Conservation (phyloP, 2,888 invertebrate species). For the Cataglyphis albicans region DNA sequence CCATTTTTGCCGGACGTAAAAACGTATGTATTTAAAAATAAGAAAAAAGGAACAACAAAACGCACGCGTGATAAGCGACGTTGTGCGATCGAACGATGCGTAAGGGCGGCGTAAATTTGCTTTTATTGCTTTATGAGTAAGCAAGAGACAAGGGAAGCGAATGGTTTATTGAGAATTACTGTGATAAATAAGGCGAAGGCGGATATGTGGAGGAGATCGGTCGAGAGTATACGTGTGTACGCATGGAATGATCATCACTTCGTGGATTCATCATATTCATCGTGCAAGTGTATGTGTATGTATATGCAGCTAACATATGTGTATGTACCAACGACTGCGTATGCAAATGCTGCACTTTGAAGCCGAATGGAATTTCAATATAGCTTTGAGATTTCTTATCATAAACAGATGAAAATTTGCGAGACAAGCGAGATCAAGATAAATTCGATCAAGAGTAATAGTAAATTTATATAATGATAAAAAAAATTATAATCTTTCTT, state of each 20-base stretch:
- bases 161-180: slow-evolving; percentile 83
- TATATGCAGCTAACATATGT: neutral
- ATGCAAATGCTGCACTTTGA: slow-evolving; percentile 68
- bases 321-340: slow-evolving; percentile 53
- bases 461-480: neutral
- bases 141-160: slow-evolving; percentile 77
- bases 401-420: slow-evolving; percentile 66
- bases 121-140: slow-evolving; percentile 78
- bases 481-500: neutral
- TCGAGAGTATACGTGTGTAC: neutral
- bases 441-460: neutral
- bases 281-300: slow-evolving; percentile 37
- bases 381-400: slow-evolving; percentile 71
- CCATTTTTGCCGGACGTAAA: neutral
- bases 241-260: slow-evolving; percentile 55
- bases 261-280: slow-evolving; percentile 28
- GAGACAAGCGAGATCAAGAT: slow-evolving; percentile 34
- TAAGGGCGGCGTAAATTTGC: slow-evolving; percentile 78
- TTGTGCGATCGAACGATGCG: slow-evolving; percentile 50
- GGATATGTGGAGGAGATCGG: slow-evolving; percentile 57
- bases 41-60: neutral
- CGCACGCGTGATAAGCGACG: slow-evolving; percentile 11
- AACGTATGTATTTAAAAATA: neutral
- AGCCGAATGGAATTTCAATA: slow-evolving; percentile 72
- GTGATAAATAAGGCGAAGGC: slow-evolving; percentile 82